Evolutionary conservation across 2,888 invertebrate species (phyloP).

Genomic region (Trachelus iudaicus): DNA sequence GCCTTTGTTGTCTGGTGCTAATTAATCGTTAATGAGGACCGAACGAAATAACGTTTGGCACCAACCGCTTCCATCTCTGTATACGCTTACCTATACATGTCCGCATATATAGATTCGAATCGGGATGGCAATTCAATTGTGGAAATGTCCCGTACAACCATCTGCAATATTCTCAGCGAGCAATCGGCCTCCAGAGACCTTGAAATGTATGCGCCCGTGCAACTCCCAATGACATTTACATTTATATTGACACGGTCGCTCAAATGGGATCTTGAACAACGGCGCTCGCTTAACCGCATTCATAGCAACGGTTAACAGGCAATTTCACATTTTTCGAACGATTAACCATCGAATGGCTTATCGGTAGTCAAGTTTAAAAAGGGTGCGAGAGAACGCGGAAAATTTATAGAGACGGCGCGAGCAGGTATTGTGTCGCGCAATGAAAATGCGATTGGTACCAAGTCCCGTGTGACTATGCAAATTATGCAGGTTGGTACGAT

Average conservation of each 20-base stretch:
- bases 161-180: slow-evolving; percentile 51
- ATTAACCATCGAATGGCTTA: background rate
- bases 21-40: background rate
- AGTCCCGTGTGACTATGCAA: background rate
- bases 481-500: background rate
- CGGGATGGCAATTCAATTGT: slow-evolving; percentile 56
- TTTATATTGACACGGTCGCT: slow-evolving; percentile 59
- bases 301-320: slow-evolving; percentile 18
- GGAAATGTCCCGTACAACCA: slow-evolving; percentile 50
- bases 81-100: slow-evolving; percentile 6
- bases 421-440: background rate
- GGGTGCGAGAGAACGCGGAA: background rate
- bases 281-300: slow-evolving; percentile 19
- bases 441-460: background rate
- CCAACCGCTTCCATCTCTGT: background rate
- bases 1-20: background rate
- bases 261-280: slow-evolving; percentile 52
- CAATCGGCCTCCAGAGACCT: slow-evolving; percentile 28
- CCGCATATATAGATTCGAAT: slow-evolving; percentile 45
- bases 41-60: slow-evolving; percentile 42
- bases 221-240: slow-evolving; percentile 59
- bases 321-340: slow-evolving; percentile 9
- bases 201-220: slow-evolving; percentile 46
- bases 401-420: background rate
- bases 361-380: background rate